Conservation (phyloP, 2,888 invertebrate genomes). For the Cacoxenus indagator region DNA sequence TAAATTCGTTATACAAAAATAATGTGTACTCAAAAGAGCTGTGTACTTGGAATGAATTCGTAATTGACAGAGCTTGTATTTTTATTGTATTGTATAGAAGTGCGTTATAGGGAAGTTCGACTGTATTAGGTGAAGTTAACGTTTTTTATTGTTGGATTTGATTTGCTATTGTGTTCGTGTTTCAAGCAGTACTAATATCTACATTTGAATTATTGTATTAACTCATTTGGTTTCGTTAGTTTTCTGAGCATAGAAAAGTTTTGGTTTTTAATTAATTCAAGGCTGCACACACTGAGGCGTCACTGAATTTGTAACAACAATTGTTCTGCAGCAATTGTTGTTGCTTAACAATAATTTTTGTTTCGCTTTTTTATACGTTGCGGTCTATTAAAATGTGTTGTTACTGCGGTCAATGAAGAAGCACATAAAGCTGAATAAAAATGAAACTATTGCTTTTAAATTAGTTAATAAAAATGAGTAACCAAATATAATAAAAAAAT, state of each 20-base stretch:
- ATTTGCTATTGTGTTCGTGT: too few species aligned
- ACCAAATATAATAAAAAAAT: slow-evolving; percentile 5
- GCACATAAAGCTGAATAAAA: slow-evolving; percentile 15
- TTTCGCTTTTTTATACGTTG: neutral
- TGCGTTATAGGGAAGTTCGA: too few species aligned
- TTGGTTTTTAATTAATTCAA: slow-evolving; percentile 60
- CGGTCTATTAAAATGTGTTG: slow-evolving; percentile 14
- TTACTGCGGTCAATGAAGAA: slow-evolving; percentile 41
- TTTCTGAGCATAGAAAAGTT: slow-evolving; percentile 16
- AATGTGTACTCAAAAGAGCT: too few species aligned
- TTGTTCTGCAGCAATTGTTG: slow-evolving; percentile 4
- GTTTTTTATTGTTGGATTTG: too few species aligned
- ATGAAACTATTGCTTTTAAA: slow-evolving; percentile 36
- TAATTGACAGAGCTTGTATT: too few species aligned
- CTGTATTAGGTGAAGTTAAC: too few species aligned
- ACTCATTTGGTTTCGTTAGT: slow-evolving; percentile 33
- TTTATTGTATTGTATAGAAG: too few species aligned
- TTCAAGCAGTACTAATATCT: slow-evolving; percentile 17
- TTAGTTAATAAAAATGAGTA: slow-evolving; percentile 43
- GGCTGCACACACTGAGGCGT: slow-evolving; percentile 41
- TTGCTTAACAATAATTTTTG: slow-evolving; percentile 11
- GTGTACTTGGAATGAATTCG: too few species aligned
- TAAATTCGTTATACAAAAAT: too few species aligned
- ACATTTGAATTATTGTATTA: slow-evolving; percentile 33
- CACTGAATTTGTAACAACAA: slow-evolving; percentile 14